Conservation (phyloP, 2,797 vertebrate genomes). For the Propithecus deckenii region DNA sequence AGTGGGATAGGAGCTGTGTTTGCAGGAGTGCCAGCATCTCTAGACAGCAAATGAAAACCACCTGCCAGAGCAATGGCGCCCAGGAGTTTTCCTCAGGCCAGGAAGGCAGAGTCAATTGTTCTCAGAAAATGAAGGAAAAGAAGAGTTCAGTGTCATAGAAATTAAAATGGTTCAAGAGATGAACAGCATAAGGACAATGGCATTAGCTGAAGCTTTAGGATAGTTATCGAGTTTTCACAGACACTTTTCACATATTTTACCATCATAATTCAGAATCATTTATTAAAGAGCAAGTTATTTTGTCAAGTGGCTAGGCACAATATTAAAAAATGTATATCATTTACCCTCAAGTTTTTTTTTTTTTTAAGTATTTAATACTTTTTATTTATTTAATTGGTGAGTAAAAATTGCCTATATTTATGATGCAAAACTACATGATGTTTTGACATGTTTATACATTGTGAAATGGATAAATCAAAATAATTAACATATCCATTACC, state of each 20-base stretch:
- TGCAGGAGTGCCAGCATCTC: conserved; percentile 37
- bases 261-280: neutral
- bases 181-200: neutral
- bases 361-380: too few relatives aligned
- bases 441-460: too few relatives aligned
- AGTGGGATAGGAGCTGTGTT: neutral
- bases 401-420: too few relatives aligned
- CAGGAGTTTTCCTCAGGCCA: conserved; percentile 21
- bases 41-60: conserved; percentile 43
- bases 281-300: neutral
- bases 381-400: too few relatives aligned
- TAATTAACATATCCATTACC: too few relatives aligned
- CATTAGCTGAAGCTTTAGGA: neutral
- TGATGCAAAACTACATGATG: too few relatives aligned
- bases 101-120: conserved; percentile 30
- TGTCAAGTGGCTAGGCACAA: neutral
- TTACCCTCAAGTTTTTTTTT: neutral
- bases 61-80: conserved; percentile 42
- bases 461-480: too few relatives aligned
- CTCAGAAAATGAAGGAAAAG: conserved; percentile 27
- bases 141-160: neutral
- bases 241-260: neutral
- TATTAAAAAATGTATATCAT: neutral
- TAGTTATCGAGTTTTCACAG: neutral
- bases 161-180: conserved; percentile 29